Conservation (phyloP, 2,888 invertebrate genomes). For the Drosophila diplacantha region DNA sequence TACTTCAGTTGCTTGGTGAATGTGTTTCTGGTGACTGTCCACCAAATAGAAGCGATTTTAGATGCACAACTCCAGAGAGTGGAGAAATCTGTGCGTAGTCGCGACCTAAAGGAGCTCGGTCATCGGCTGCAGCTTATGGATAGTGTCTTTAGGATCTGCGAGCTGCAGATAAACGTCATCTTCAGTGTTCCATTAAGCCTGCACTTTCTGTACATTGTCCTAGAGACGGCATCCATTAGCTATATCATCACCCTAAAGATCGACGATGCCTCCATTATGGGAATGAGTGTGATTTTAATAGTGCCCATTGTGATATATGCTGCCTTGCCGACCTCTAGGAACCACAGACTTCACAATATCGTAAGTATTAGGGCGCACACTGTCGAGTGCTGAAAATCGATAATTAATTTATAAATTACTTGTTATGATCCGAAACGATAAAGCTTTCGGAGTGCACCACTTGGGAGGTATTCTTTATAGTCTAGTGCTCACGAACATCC, state of each 20-base stretch:
- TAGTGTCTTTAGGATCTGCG: neutral
- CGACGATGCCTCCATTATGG: neutral
- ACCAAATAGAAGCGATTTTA: neutral
- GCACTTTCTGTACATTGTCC: neutral
- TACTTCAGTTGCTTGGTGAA: conserved; percentile 4
- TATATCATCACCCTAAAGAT: neutral
- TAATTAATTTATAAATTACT: conserved; percentile 1
- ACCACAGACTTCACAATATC: neutral
- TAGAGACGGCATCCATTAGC: neutral
- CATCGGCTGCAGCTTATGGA: neutral
- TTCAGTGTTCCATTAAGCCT: conserved; percentile 2
- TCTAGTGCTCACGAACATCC: no score
- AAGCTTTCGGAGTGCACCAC: neutral
- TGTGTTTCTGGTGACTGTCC: neutral
- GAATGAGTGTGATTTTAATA: no score
- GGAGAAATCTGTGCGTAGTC: neutral
- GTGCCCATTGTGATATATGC: neutral
- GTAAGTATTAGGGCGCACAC: neutral
- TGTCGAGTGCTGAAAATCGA: neutral
- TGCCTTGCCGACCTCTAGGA: neutral
- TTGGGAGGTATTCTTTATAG: no score
- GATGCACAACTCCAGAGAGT: neutral
- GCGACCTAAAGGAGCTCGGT: neutral
- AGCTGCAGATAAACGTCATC: neutral
- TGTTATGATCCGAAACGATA: no score